Percentiles rank a stretch among this genome's conserved stretches.
These are phyloP conservation scores for Pachyseris speciosa DNA, from an alignment of 64 coral and sea anemone species.

Conservation along the genomic window DNA sequence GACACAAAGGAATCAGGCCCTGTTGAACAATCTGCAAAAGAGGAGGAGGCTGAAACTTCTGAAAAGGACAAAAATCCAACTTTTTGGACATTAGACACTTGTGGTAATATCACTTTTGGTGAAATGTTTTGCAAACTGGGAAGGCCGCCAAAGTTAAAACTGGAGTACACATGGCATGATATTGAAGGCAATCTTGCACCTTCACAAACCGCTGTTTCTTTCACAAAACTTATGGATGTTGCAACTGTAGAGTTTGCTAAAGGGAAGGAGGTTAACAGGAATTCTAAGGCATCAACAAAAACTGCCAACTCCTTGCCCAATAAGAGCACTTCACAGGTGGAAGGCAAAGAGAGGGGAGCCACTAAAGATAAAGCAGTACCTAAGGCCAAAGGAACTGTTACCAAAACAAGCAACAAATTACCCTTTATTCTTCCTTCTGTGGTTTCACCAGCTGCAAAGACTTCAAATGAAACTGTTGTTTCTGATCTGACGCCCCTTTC, in stretches of 20 bases:
- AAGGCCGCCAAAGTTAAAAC: slow-evolving; percentile 83
- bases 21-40: background rate
- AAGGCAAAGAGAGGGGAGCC: background rate
- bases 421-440: slow-evolving; percentile 77
- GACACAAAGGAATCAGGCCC: background rate
- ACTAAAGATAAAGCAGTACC: slow-evolving; percentile 8
- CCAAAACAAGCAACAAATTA: slow-evolving; percentile 60
- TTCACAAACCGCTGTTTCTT: slow-evolving; percentile 62
- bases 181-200: slow-evolving; percentile 21
- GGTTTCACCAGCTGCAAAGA: slow-evolving; percentile 19
- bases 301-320: background rate
- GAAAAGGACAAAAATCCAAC: slow-evolving; percentile 7
- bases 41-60: slow-evolving; percentile 18
- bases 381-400: slow-evolving; percentile 54
- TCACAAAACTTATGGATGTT: slow-evolving; percentile 84
- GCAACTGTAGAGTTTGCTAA: slow-evolving; percentile 76
- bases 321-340: slow-evolving; percentile 17
- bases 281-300: slow-evolving; percentile 13
- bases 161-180: slow-evolving; percentile 79
- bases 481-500: background rate
- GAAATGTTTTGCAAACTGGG: slow-evolving; percentile 86
- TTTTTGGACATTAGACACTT: slow-evolving; percentile 64
- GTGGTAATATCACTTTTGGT: slow-evolving; percentile 85
- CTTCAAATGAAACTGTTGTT: background rate
- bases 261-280: slow-evolving; percentile 49